Base-by-base conservation (phyloP, 2,797 vertebrate species). In the Brachyalestes nurse region DNA sequence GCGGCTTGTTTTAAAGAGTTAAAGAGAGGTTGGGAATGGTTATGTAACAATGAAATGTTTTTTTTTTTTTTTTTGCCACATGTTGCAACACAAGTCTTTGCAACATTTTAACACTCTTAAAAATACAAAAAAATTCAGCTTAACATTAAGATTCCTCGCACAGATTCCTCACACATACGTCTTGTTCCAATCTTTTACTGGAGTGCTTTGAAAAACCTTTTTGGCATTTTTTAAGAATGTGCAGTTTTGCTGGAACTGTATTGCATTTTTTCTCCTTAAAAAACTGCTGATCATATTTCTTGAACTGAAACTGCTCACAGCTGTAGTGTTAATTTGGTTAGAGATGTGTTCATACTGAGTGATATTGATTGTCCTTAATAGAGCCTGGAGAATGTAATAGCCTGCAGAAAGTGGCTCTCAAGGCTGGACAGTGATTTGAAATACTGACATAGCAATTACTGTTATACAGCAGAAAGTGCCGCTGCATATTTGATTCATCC, bases 281-380 rank as follows among this genome's bases (percentile, higher is more conserved):
- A 78, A 65, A 17, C 23, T 64, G 40, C 34, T 65, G 17, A 60
- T 72, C 45, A 17, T 40, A 47, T 49, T 34, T 67, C 42, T 75
- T 55, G 65, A 23, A 80, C 66, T 60, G 42, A 66, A 79, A 66
- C 65, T 42, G 42, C 25, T 25, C 9, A 8, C 13, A 57, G 58
- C 1, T 13, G 19, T 58, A 8, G n/a, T 21, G 5, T 57, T 38
- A 19, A 47, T 75, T 57, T 71, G 58, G 28, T 77, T 71, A 53
- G 4, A 53, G 4, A 76, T 76, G 25, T 57, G 53, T 40, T 45
- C 16, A 16, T 38, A 25, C 38, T 16, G 60, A 72, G 38, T 60
- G 34, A 53, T 21, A 49, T 42, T 64, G 61, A 69, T 80, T 75
- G 65, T 77, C 69, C 28, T 74, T 66, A 77, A 62, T 19, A 62